Evolutionary conservation across 2,113 vertebrate species (phyloP).

Genomic region (Chaetodon auriga): DNA sequence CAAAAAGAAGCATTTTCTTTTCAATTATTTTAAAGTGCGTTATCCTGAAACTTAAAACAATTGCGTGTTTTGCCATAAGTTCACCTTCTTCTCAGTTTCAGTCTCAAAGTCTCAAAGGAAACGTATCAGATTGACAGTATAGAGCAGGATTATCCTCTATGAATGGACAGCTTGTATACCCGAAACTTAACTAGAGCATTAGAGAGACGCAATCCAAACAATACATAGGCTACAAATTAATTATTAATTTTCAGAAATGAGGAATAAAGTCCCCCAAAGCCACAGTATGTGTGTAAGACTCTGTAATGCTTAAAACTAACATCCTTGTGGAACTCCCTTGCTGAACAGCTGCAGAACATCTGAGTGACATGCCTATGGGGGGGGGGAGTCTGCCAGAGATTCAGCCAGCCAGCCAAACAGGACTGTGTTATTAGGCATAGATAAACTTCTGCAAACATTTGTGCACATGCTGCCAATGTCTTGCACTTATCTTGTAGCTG

Average conservation of each 20-base stretch:
- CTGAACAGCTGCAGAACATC: slow-evolving; percentile 72
- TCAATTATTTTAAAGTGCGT: background rate
- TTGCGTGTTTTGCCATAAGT: background rate
- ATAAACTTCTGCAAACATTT: slow-evolving; percentile 54
- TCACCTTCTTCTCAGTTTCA: background rate
- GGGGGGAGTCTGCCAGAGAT: background rate
- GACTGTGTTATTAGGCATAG: slow-evolving; percentile 13
- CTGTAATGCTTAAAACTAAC: slow-evolving; percentile 13
- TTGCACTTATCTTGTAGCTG: slow-evolving; percentile 27
- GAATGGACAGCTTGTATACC: background rate
- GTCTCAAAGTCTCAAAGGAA: background rate
- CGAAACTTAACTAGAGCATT: background rate
- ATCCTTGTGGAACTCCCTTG: background rate
- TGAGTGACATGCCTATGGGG: slow-evolving; percentile 41
- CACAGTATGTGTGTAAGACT: background rate
- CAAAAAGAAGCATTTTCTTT: too few species aligned
- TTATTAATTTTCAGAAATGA: background rate
- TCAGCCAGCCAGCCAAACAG: slow-evolving; percentile 23
- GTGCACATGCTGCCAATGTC: background rate
- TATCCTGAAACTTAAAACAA: too few species aligned
- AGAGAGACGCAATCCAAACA: background rate
- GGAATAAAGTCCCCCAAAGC: background rate
- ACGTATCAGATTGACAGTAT: background rate
- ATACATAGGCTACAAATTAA: background rate
- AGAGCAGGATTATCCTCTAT: background rate